These are phyloP conservation scores for Lasioglossum vierecki DNA, from an alignment of 2,888 invertebrate species.

Conservation along the genomic window DNA sequence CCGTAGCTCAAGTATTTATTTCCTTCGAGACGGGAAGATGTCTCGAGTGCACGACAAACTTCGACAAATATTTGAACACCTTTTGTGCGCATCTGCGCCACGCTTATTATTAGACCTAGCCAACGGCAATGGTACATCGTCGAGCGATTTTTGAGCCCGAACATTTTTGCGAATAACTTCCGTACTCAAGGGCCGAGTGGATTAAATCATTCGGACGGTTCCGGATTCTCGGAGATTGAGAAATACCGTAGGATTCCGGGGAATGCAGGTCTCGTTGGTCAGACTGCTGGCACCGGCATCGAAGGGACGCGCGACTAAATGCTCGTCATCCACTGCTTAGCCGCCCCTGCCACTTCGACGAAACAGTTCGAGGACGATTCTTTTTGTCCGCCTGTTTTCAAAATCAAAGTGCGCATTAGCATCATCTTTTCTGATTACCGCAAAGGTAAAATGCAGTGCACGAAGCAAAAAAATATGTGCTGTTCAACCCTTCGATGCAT, in stretches of 20 bases:
- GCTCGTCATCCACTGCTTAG: background rate
- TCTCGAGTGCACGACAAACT: constrained; percentile 70
- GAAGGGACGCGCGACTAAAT: background rate
- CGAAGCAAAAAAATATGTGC: no score
- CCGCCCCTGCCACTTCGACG: background rate
- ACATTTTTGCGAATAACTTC: background rate
- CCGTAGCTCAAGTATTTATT: constrained; percentile 56
- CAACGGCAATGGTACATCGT: constrained; percentile 18
- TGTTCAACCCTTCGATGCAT: no score
- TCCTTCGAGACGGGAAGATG: constrained; percentile 65
- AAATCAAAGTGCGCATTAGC: no score
- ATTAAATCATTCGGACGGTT: constrained; percentile 1
- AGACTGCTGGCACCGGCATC: background rate
- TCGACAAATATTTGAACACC: constrained; percentile 74
- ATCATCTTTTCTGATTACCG: no score
- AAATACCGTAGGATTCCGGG: background rate
- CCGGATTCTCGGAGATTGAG: background rate
- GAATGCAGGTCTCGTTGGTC: background rate
- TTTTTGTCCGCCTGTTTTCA: background rate
- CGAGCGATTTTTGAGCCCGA: background rate
- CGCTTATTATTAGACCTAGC: constrained; percentile 58
- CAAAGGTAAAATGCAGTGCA: no score
- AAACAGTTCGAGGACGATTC: background rate
- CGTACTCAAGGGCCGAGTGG: background rate
- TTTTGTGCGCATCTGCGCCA: constrained; percentile 65